These are phyloP conservation scores for Nycticryphes semicollaris DNA, from an alignment of 2,113 vertebrate species.

Conservation along the genomic window DNA sequence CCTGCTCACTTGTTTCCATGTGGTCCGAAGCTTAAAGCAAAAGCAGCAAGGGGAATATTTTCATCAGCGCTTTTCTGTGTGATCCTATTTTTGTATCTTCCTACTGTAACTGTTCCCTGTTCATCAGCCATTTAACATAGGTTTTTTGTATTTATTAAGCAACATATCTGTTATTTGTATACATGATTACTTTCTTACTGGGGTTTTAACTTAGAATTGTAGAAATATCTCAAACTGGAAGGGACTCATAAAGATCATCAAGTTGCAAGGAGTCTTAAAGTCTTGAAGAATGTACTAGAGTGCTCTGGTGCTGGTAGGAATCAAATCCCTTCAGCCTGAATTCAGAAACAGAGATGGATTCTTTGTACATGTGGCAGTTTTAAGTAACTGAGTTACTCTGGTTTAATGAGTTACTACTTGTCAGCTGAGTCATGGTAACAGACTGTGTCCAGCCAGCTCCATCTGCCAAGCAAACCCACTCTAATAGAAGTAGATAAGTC, in stretches of 20 bases:
- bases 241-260: not conserved
- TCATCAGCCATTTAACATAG: not conserved
- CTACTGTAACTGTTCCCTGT: not conserved
- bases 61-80: not conserved
- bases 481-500: not conserved
- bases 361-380: not conserved
- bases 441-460: not conserved
- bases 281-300: not conserved
- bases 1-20: not conserved
- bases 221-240: not conserved
- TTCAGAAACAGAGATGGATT: not conserved
- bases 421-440: not conserved
- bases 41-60: not conserved
- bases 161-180: not conserved
- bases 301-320: not conserved
- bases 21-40: not conserved
- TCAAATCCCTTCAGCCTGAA: not conserved
- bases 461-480: not conserved
- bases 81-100: not conserved
- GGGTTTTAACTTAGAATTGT: not conserved
- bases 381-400: not conserved
- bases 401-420: not conserved
- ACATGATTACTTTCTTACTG: not conserved
- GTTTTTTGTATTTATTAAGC: not conserved
- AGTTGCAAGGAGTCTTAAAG: not conserved